Evolutionary conservation across 2,113 vertebrate species (phyloP).

Genomic region (Lophura nycthemera): DNA sequence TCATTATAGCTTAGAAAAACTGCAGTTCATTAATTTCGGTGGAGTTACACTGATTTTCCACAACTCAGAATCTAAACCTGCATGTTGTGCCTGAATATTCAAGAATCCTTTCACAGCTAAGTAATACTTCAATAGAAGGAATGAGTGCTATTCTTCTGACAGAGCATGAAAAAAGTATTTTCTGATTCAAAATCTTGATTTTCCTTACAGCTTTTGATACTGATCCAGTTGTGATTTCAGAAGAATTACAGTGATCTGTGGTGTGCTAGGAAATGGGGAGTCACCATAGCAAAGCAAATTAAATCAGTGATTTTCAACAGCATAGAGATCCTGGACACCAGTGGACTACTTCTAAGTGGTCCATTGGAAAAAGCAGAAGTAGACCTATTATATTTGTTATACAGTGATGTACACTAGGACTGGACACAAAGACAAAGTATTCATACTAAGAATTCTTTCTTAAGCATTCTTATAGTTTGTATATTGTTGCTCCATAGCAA

Average conservation of each 20-base stretch:
- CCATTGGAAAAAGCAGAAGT: background rate
- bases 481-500: background rate
- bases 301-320: background rate
- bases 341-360: background rate
- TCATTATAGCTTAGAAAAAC: background rate
- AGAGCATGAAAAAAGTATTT: background rate
- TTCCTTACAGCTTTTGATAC: background rate
- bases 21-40: background rate
- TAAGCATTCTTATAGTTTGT: background rate
- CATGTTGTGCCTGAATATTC: background rate
- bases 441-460: background rate
- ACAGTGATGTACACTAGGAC: background rate
- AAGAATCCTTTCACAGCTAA: background rate
- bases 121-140: background rate
- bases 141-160: background rate
- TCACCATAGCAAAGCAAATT: background rate
- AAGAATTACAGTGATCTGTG: background rate
- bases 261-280: background rate
- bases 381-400: background rate
- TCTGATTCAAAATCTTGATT: background rate
- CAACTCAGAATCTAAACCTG: background rate
- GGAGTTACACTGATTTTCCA: background rate
- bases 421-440: background rate
- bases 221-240: background rate
- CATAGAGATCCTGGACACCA: background rate